Conservation (phyloP, 2,888 invertebrate genomes). For the Ellobium chinense region DNA sequence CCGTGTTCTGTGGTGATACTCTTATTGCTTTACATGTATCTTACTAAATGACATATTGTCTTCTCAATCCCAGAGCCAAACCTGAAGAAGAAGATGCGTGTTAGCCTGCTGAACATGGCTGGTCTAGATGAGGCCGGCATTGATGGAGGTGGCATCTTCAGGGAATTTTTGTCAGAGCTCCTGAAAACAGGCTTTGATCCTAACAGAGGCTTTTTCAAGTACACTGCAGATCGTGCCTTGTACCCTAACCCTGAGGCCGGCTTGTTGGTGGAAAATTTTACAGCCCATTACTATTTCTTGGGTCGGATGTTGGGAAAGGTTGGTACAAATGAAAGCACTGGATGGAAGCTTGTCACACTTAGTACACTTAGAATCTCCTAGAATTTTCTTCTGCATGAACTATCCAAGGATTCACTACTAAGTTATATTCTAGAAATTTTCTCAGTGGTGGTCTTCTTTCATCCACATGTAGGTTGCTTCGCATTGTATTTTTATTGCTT, state of each 20-base stretch:
- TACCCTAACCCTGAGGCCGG: slow-evolving; percentile 97
- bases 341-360: no score
- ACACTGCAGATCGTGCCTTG: slow-evolving; percentile 94
- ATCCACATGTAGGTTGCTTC: no score
- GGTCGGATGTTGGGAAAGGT: slow-evolving; percentile 96
- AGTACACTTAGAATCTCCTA: no score
- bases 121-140: slow-evolving; percentile 97
- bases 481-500: no score
- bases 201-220: slow-evolving; percentile 93
- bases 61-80: slow-evolving; percentile 86
- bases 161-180: slow-evolving; percentile 96
- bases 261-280: slow-evolving; percentile 88
- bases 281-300: slow-evolving; percentile 95
- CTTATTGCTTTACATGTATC: no score
- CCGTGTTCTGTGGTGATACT: no score
- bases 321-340: no score
- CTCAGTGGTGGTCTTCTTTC: no score
- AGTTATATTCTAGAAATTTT: no score
- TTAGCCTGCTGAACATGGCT: slow-evolving; percentile 92
- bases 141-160: slow-evolving; percentile 97
- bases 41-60: no score
- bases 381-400: no score
- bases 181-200: slow-evolving; percentile 97
- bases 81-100: slow-evolving; percentile 89
- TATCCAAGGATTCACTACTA: no score